Evolutionary conservation across 1,140 invertebrate genomes (phyloP).

Genomic region (Panulirus ornatus): DNA sequence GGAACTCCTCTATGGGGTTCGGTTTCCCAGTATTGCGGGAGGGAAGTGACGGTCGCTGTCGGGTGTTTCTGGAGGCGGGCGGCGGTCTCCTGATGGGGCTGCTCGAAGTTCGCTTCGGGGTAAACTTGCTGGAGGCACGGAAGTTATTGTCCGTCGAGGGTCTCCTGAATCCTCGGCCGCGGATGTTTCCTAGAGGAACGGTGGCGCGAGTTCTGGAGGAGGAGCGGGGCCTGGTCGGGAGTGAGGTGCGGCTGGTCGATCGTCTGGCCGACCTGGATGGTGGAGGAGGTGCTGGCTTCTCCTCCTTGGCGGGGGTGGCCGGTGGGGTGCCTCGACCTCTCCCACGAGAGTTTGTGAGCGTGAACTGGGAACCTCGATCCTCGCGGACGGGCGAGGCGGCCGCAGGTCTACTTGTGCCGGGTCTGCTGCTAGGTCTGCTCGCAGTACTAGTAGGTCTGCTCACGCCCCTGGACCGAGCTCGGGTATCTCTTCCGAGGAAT

Average conservation of each 20-base stretch:
- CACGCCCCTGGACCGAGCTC: constrained; percentile 23
- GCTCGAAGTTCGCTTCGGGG: constrained; percentile 35
- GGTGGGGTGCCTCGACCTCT: background rate
- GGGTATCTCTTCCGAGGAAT: background rate
- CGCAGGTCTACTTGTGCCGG: background rate
- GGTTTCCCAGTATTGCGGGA: background rate
- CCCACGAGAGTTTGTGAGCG: background rate
- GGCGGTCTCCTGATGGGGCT: constrained; percentile 61
- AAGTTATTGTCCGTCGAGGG: constrained; percentile 68
- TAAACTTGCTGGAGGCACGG: constrained; percentile 60
- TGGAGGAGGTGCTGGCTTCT: background rate
- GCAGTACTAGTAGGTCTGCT: background rate
- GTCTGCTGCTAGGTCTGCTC: background rate
- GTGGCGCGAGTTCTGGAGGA: constrained; percentile 42
- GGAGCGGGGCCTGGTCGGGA: constrained; percentile 45
- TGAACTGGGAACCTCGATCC: constrained; percentile 17
- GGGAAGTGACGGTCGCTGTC: background rate
- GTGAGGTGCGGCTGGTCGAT: constrained; percentile 51
- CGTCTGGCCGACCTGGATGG: background rate
- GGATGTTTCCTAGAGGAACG: constrained; percentile 69
- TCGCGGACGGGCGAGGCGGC: background rate
- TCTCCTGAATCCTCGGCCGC: constrained; percentile 60
- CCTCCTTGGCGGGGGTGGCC: background rate
- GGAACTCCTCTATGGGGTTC: constrained; percentile 52
- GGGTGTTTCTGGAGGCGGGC: constrained; percentile 1